Evolutionary conservation across 1,140 invertebrate species (phyloP).

Genomic region (Halictus rubicundus): DNA sequence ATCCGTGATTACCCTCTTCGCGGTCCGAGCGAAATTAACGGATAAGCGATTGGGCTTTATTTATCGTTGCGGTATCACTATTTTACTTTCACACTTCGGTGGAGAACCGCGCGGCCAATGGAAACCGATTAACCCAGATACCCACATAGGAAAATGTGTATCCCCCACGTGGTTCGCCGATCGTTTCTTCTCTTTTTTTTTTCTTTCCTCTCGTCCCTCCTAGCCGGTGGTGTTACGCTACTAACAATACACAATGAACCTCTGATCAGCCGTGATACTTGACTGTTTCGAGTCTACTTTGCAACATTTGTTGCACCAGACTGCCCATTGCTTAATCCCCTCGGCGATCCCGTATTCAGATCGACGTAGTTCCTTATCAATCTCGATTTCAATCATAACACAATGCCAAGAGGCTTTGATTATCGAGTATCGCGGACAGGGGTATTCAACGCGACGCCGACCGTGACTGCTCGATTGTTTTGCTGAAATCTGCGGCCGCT

Average conservation of each 20-base stretch:
- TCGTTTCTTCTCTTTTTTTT: background rate
- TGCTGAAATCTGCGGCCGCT: background rate
- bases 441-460: background rate
- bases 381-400: constrained; percentile 6
- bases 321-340: background rate
- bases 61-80: constrained; percentile 45
- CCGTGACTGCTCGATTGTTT: background rate
- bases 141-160: constrained; percentile 38
- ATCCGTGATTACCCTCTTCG: constrained; percentile 45
- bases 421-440: background rate
- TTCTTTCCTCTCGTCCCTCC: background rate
- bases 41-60: constrained; percentile 45
- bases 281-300: constrained; percentile 5
- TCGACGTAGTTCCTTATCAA: constrained; percentile 2
- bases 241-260: constrained; percentile 2
- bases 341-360: background rate
- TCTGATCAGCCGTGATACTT: background rate
- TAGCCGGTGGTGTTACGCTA: background rate
- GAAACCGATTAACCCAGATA: constrained; percentile 49
- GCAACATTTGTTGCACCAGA: constrained; percentile 1
- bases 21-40: constrained; percentile 40
- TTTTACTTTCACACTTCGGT: constrained; percentile 52
- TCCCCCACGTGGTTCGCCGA: background rate
- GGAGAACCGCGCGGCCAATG: constrained; percentile 22
- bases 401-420: background rate